These are phyloP conservation scores for Mythimna vitellina DNA, from an alignment of 2,888 invertebrate genomes.

Conservation along the genomic window DNA sequence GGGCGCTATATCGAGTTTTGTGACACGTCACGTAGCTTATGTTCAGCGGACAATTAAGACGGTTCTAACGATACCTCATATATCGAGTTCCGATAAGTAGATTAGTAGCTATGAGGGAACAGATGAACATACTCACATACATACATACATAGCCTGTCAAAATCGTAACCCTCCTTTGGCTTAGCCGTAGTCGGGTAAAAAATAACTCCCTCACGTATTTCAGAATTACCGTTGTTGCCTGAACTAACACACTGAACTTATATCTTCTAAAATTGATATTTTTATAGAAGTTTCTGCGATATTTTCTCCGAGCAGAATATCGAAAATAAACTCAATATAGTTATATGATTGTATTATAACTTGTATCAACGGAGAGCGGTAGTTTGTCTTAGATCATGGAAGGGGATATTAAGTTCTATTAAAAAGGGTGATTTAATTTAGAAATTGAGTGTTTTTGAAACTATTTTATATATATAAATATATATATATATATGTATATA, in stretches of 20 bases:
- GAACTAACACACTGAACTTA: constrained; percentile 23
- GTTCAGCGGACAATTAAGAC: too few species aligned
- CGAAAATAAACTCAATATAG: constrained; percentile 14
- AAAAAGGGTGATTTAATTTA: neutral
- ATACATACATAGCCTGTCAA: too few species aligned
- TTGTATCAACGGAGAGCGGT: constrained; percentile 28
- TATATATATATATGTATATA: too few species aligned
- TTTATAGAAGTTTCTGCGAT: constrained; percentile 32
- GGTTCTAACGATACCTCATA: too few species aligned
- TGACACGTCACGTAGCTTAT: too few species aligned
- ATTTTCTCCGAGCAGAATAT: constrained; percentile 32
- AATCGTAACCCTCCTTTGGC: too few species aligned
- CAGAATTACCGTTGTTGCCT: constrained; percentile 13
- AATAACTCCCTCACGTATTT: neutral
- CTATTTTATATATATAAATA: too few species aligned
- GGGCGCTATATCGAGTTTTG: too few species aligned
- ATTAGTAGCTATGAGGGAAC: too few species aligned
- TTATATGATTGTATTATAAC: constrained; percentile 21
- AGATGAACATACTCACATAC: too few species aligned
- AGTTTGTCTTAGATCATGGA: neutral
- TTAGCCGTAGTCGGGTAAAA: too few species aligned
- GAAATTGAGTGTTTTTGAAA: neutral
- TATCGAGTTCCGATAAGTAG: too few species aligned
- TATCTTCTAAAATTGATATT: constrained; percentile 13
- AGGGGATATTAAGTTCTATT: constrained; percentile 9